Base-by-base conservation (phyloP, 2,797 vertebrate genomes). In the Calcarius lapponicus region DNA sequence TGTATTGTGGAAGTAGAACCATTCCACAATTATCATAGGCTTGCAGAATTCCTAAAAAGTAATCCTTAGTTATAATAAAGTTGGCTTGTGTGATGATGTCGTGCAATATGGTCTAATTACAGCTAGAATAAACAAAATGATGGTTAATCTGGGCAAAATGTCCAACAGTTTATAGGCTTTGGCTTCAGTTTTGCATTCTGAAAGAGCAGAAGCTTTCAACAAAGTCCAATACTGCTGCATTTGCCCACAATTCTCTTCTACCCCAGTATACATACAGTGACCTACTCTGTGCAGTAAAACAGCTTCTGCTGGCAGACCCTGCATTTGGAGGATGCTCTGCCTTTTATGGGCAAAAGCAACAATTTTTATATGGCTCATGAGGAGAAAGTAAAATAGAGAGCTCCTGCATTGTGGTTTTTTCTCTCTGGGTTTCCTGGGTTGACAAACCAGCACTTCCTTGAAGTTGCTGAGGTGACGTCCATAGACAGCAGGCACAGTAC, bases 101-200 rank as follows among this genome's bases (percentile, higher is more conserved):
- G 57, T 79, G 64, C 73, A 75, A 61, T 48, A 64, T 29, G 84
- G 58, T 95, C 25, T 92, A 96, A 91, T 93, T 97, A 54, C 85
- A 94, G 28, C 31, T 78, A 75, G 6, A 31, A 76, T 94, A 92
- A 96, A 95, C 86, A 88, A 57, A 84, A 57, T 4, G 45, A 28
- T 80, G 65, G 82, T 78, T 94, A 92, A 86, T 90, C 73, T 0
- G 42, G 51, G 83, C 88, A 88, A 60, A 88, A 92, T 25, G 19
- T 86, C 56, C 74, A 86, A 80, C 32, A 64, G 71, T 96, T 97
- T 94, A 96, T 86, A 72, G 62, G 17, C 25, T 80, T 95, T 96
- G 88, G 79, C 85, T 93, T 85, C 32, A 78, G 20, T 67, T 96
- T 95, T 95, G 60, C 45, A 76, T 91, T 95, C 69, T 94, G 73